Evolutionary conservation across 2,888 invertebrate species (phyloP), one percentile per base, ranked within the genome.

Genomic region (Volucella bombylans): DNA sequence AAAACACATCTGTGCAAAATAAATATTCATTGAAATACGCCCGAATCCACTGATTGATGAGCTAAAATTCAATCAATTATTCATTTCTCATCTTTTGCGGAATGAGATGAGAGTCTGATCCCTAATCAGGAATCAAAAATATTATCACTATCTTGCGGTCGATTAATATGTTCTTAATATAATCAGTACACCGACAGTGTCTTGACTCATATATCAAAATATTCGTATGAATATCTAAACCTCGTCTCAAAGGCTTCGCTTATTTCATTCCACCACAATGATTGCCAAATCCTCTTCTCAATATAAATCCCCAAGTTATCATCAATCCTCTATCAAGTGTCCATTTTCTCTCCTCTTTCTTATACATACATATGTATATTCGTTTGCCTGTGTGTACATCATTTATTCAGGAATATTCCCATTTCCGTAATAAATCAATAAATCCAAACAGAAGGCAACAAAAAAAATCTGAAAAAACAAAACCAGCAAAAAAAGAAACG

Each of bases 271-370:
- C 39, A 23, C 54, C 72, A 67, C 23, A 54, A 67, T 43, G 52
- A 43, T 31, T 62, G 18, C 62, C 9, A 64, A 64, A 55, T 54
- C 64, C 45, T 39, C 31, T 31, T 41, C 39, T 31, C 31, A 59
- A 49, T 8, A 45, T 45, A 41, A 73, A 52, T 68, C 67, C 76
- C 67, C 45, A 59, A 68, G 76, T 54, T 59, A 76, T 76, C 76
- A 76, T 76, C 76, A 76, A 76, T 76, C 61, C 76, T 52, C 67
- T 68, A 76, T 76, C 76, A 76, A 59, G 69, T 59, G 57, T 59
- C 69, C 57, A 23, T 57, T 39, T 49, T 18, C 43, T 45, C 47
- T 57, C 59, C 14, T 11, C 14, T 8, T n/a, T 43, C 62, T 38
- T 62, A 14, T 47, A n/a, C n/a, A n/a, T n/a, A n/a, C n/a, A n/a